Evolutionary conservation across 2,888 invertebrate species (phyloP).

Genomic region (Mythimna albipuncta): DNA sequence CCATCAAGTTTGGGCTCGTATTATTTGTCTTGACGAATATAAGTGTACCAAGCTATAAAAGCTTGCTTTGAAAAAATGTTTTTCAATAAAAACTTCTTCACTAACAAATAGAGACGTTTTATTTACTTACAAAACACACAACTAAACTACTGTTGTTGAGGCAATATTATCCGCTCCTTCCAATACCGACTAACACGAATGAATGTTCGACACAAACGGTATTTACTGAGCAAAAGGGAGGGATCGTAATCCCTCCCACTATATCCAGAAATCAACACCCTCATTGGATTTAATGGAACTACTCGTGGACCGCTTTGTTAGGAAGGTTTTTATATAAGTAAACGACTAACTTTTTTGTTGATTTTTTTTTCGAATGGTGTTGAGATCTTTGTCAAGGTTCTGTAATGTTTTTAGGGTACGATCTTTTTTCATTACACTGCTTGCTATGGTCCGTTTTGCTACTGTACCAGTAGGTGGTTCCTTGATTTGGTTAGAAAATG

Average conservation of each 20-base stretch:
- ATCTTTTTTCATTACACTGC: constrained; percentile 3
- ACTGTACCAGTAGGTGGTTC: background rate
- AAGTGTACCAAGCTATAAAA: no score
- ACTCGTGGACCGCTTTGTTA: constrained; percentile 41
- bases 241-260: constrained; percentile 45
- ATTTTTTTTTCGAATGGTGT: constrained; percentile 28
- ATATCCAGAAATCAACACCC: constrained; percentile 61
- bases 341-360: constrained; percentile 43
- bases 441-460: background rate
- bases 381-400: constrained; percentile 19
- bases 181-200: constrained; percentile 56
- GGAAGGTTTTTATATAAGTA: constrained; percentile 41
- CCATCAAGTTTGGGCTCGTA: no score
- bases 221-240: constrained; percentile 59
- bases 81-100: no score
- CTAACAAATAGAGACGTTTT: no score
- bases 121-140: constrained; percentile 10
- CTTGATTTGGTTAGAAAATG: background rate
- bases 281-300: constrained; percentile 59
- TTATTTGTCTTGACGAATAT: no score
- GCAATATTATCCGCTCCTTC: constrained; percentile 31
- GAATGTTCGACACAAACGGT: constrained; percentile 60
- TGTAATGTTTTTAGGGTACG: constrained; percentile 24
- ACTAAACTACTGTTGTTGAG: constrained; percentile 14
- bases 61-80: no score